Base-by-base conservation (phyloP, 2,113 vertebrate species). In the Nothobranchius kuhntae region DNA sequence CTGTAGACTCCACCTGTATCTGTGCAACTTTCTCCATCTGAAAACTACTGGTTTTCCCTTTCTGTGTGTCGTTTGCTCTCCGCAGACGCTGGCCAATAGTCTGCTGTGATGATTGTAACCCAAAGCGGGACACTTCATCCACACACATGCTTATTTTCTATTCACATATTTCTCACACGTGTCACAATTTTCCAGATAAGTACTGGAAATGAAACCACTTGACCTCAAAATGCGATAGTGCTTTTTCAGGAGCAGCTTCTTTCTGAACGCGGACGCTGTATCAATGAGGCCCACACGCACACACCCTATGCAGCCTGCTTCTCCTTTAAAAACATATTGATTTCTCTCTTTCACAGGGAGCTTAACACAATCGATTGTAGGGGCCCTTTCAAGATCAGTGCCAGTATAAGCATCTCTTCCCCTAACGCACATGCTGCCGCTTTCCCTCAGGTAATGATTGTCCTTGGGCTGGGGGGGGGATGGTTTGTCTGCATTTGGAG, bases 311-410 rank as follows among this genome's bases (percentile, higher is more conserved):
- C 81, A 76, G 75, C 77, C 85, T 75, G 81, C 91, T 91, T 86
- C 76, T 80, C 88, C 91, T 92, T 91, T 89, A 91, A 93, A 90
- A 91, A 91, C 87, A 75, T 89, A 94, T 94, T 84, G 93, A 94
- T 93, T 93, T 91, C 84, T 86, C 68, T 68, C 82, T 82, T 89
- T 93, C 77, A 75, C 87, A 86, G 89, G 89, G 81, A 92, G 92
- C 89, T 91, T 92, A 92, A 92, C 86, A 87, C 81, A 35, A 93
- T 94, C 88, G 90, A 93, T 93, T 45, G 83, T 65, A 60, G 76
- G 69, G 87, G 86, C 89, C 86, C 83, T 93, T 93, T 93, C 91
- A 92, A 92, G 91, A 92, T 92, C 92, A 91, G 89, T 59, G 71
- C 86, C 85, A 80, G 82, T 86, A 90, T 91, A 89, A 92, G 90